Base-by-base conservation (phyloP, 2,888 invertebrate species). In the Eristalinus aeneus region DNA sequence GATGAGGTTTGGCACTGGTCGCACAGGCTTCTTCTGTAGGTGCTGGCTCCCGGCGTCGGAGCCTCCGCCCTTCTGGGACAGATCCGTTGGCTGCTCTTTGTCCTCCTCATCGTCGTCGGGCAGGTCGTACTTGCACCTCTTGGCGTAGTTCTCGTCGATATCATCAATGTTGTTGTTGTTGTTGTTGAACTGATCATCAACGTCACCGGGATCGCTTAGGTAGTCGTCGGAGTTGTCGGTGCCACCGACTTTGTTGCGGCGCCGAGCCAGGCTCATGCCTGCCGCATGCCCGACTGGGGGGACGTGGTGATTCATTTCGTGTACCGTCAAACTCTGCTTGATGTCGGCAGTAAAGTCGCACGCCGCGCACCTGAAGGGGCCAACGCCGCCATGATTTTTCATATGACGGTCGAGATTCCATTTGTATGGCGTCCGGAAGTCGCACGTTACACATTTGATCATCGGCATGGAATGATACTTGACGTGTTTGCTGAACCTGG, bases 391-490 rank as follows among this genome's bases (percentile, higher is more conserved):
- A 93, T 98, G 98, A 92, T 97, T 97, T 93, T 97, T 96, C 94
- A 97, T 96, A 92, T 98, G 98, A 8, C 98, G 94, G 91, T 98
- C 98, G 92, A 97, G 94, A 93, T 98, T 98, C 96, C 98, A 98
- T 92, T 96, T 96, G 93, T 97, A 97, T 9, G 98, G 97, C 20
- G 98, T 98, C 88, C 97, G 95, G 92, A 98, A 98, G 91, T 98
- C 97, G 93, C 98, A 98, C 92, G 97, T 95, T 78, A 96, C 96
- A 92, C 98, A 98, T 93, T 98, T 97, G 89, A 97, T 97, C 96
- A 97, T 97, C 89, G 96, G 98, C 96, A 97, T 97, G 79, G 97
- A 97, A 92, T 98, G 98, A 92, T 97, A 97, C 91, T 97, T 97
- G 68, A 98, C 97, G 91, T 98, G 98, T 91, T 98, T 98, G 80